These are phyloP conservation scores for Zosterops borbonicus DNA, from an alignment of 2,113 vertebrate species.

Conservation along the genomic window DNA sequence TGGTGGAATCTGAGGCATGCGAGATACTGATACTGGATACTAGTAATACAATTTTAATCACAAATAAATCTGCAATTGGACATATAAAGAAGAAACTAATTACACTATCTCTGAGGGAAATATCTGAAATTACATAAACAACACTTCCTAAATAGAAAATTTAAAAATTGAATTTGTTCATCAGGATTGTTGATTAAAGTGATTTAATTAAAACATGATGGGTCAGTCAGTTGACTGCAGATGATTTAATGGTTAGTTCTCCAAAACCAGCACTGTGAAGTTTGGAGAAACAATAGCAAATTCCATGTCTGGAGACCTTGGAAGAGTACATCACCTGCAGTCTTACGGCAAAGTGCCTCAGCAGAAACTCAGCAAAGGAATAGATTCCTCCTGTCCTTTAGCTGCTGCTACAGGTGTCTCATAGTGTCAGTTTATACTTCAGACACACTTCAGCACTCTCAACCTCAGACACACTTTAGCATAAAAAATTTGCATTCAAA, in stretches of 20 bases:
- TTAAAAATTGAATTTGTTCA: background rate
- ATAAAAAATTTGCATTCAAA: background rate
- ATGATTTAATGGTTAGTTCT: background rate
- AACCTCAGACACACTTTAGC: background rate
- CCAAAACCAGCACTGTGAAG: background rate
- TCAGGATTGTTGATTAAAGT: background rate
- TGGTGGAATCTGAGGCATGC: background rate
- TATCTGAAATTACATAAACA: background rate
- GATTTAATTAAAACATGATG: background rate
- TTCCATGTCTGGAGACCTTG: background rate
- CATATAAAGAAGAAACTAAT: background rate
- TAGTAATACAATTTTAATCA: background rate
- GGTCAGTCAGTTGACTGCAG: background rate
- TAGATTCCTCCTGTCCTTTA: background rate
- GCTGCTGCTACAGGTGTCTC: background rate
- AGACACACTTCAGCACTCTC: background rate
- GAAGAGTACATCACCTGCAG: background rate
- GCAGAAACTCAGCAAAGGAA: background rate
- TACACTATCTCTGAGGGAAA: background rate
- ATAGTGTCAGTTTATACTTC: background rate
- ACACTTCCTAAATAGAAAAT: background rate
- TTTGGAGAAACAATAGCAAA: background rate
- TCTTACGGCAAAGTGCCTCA: background rate
- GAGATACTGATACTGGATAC: background rate
- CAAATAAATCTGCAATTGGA: background rate